Base-by-base conservation (phyloP, 2,797 vertebrate genomes). In the Nyctalus aviator region DNA sequence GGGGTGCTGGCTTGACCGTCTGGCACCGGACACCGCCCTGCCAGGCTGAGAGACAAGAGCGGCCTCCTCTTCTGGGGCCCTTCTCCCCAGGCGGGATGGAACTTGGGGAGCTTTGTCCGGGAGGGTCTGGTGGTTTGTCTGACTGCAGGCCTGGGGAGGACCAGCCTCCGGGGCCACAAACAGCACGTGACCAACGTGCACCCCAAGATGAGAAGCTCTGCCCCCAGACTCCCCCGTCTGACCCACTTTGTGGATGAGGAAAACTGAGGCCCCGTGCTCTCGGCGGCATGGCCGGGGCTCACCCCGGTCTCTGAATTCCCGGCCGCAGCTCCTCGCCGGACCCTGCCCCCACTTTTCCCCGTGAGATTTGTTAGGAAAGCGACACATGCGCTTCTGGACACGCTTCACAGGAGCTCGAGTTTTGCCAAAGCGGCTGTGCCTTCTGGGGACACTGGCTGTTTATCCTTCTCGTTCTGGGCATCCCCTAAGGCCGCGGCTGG, bases 301-400 rank as follows among this genome's bases (percentile, higher is more conserved):
- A 32, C 10, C 11, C 11, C 64, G 46, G 27, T 15, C 57, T 85
- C 71, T 30, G 15, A 3, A 13, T 15, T 27, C 48, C 30, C 4
- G 13, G 41, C 12, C 44, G 1, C 0, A 48, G 13, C 79, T 79
- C 32, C 76, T 30, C 53, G 27, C 14, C 8, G 18, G 5, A 7
- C 53, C 37, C 46, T n/a, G 18, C 32, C 66, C n/a, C 84, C 81
- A 4, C 17, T 18, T 64, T 84, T 15, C 68, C 6, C 30, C 11
- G 27, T 37, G 77, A 87, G 18, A 2, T 32, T n/a, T n/a, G 25
- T 2, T 18, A 23, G 59, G 37, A 25, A 46, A 64, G 23, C 0
- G 2, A 8, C 59, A 2, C 2, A 0, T 5, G 4, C 2, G 18
- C 55, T 23, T 41, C 64, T n/a, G 10, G 0, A 0, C 6, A 1